Conservation (phyloP, 2,797 vertebrate species). For the Melanotaenia parkinsoni region DNA sequence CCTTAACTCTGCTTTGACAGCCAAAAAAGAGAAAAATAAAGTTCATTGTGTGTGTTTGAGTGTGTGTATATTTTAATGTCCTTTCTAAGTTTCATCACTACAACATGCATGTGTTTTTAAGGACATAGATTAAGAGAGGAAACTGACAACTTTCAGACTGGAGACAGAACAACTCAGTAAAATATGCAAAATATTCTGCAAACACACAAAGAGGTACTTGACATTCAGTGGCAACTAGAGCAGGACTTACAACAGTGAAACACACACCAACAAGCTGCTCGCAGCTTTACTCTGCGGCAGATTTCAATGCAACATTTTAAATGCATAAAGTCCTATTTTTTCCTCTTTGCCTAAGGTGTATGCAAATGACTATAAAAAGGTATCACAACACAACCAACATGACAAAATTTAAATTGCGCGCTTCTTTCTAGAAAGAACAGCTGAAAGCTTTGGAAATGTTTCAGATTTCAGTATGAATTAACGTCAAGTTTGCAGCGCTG, state of each 20-base stretch:
- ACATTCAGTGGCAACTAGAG: not conserved
- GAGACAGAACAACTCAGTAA: not conserved
- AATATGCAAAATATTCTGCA: not conserved
- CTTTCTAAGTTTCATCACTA: not conserved
- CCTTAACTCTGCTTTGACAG: constrained; percentile 46
- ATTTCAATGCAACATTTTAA: constrained; percentile 6
- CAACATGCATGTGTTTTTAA: not conserved
- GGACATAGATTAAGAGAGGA: not conserved
- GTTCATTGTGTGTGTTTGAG: constrained; percentile 20
- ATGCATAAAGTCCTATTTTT: not conserved
- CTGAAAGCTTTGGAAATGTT: constrained; percentile 75
- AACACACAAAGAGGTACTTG: constrained; percentile 2
- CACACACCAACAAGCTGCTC: constrained; percentile 7
- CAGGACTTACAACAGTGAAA: not conserved
- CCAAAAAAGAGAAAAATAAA: constrained; percentile 33
- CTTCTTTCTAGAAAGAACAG: constrained; percentile 59
- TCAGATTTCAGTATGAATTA: constrained; percentile 78
- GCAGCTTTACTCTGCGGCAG: not conserved
- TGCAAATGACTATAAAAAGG: constrained; percentile 49
- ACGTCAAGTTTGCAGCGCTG: constrained; percentile 71
- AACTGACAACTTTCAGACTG: not conserved
- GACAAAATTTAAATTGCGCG: constrained; percentile 48
- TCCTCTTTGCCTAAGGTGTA: constrained; percentile 6
- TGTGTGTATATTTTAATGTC: constrained; percentile 1
- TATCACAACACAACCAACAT: constrained; percentile 43